Conservation (phyloP, 37 sponge, comb jelly and placozoan genomes). For the Tethya wilhelma region DNA sequence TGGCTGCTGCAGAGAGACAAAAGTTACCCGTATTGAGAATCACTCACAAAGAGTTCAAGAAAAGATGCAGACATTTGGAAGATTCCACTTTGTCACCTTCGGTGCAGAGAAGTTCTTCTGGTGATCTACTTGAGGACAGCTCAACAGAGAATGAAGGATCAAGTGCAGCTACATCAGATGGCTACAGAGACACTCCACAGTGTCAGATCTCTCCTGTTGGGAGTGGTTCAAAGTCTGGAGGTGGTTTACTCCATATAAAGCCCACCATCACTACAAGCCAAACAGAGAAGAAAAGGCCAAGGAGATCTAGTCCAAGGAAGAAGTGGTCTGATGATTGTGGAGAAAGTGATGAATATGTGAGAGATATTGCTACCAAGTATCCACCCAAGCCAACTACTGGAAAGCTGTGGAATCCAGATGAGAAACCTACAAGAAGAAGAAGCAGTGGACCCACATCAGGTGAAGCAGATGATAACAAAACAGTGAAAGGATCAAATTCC, state of each 20-base stretch:
- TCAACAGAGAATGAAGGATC: neutral
- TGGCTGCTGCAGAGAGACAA: neutral
- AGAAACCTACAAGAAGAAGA: neutral
- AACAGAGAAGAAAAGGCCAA: neutral
- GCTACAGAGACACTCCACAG: too few relatives aligned
- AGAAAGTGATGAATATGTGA: too few relatives aligned
- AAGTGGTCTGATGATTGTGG: too few relatives aligned
- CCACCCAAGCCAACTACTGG: neutral
- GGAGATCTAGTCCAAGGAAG: too few relatives aligned
- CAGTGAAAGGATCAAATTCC: neutral
- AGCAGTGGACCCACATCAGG: neutral
- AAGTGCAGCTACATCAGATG: too few relatives aligned
- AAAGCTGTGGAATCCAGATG: neutral
- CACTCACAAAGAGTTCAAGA: constrained; percentile 1
- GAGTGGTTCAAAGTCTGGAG: too few relatives aligned
- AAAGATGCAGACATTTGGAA: neutral
- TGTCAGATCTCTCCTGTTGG: too few relatives aligned
- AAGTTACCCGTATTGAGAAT: constrained; percentile 9
- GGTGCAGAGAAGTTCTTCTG: too few relatives aligned
- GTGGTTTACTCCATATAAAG: constrained; percentile 44
- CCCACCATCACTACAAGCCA: constrained; percentile 16
- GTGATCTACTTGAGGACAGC: neutral
- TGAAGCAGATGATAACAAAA: neutral
- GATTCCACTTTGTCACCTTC: too few relatives aligned
- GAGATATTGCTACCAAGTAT: too few relatives aligned